A percentile compares a stretch with the other conserved stretches of the same genome.
Conservation (phyloP, 1,140 invertebrate genomes). For the Sarcophaga peregrina region DNA sequence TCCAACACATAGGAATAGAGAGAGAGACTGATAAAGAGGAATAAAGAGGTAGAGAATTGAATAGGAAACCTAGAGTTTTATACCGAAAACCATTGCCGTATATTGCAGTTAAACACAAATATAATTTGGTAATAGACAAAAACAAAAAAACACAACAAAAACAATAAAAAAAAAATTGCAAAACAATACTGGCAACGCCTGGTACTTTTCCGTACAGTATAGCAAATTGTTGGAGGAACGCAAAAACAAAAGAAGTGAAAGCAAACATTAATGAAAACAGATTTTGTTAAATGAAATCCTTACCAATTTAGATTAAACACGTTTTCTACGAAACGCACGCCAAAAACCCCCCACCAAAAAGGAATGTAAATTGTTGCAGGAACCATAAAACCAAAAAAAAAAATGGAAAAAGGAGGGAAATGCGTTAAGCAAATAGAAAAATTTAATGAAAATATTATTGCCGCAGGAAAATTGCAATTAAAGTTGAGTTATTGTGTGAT, state of each 20-base stretch:
- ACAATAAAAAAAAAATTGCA: background rate
- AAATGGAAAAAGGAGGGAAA: background rate
- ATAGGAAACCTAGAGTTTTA: no score
- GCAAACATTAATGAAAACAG: background rate
- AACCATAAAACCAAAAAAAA: background rate
- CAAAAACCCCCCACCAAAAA: background rate
- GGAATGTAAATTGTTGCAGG: background rate
- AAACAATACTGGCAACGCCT: no score
- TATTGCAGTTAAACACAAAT: background rate
- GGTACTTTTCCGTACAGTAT: no score
- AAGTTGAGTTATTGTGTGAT: background rate
- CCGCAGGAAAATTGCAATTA: constrained; percentile 9
- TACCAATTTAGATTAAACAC: constrained; percentile 25
- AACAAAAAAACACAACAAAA: background rate
- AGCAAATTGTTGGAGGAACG: background rate
- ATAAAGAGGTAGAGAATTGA: no score
- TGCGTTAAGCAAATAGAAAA: background rate
- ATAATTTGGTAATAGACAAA: background rate
- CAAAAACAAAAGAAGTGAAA: background rate
- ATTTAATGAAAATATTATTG: constrained; percentile 22
- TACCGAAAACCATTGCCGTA: background rate
- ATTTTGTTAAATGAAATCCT: constrained; percentile 22
- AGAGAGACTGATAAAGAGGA: background rate
- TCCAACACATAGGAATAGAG: background rate
- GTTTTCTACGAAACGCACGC: background rate